Evolutionary conservation across 1,140 invertebrate species (phyloP), one percentile per base, ranked within the genome.

Genomic region (Dryas iulia): DNA sequence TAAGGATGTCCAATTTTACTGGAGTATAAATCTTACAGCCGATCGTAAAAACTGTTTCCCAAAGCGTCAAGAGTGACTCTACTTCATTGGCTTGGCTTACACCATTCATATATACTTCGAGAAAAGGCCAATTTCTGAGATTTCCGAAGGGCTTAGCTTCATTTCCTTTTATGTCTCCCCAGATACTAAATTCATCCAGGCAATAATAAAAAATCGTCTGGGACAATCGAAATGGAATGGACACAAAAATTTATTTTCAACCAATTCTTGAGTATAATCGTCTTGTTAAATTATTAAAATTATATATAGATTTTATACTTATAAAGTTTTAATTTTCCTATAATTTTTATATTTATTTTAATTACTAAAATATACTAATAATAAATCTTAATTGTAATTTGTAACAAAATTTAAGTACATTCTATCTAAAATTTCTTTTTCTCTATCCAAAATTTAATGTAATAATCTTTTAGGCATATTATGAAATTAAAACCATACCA

Each of bases 141-240:
- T 89, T 89, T 87, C 86, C 86, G 84, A 89, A 89, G 86, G 86
- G 86, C 84, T 87, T 89, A 87, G 83, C 81, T 89, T 89, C 86
- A 89, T 89, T 89, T 89, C 83, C 83, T 89, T 89, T 89, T 89
- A 89, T 87, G 83, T 81, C 86, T 89, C 86, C 84, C 84, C 74
- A 86, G 86, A 87, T 86, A 89, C 84, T 89, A 89, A 86, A 87
- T 87, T 89, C 86, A 84, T 84, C 85, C 81, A 81, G 74, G 77
- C 84, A 86, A 86, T 86, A 86, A 87, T 87, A 87, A 87, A 89
- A 62, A 89, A 89, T 82, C 81, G 81, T 82, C 73, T 76, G 80
- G 78, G 82, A 82, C 86, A 83, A 72, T 79, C 73, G 73, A 68
- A 83, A 83, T 84, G 78, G 81, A 83, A 79, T 83, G 72, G 72